phyloP scores from a whole-genome alignment of 2,113 vertebrate genomes.

The Peucedramus taeniatus region DNA sequence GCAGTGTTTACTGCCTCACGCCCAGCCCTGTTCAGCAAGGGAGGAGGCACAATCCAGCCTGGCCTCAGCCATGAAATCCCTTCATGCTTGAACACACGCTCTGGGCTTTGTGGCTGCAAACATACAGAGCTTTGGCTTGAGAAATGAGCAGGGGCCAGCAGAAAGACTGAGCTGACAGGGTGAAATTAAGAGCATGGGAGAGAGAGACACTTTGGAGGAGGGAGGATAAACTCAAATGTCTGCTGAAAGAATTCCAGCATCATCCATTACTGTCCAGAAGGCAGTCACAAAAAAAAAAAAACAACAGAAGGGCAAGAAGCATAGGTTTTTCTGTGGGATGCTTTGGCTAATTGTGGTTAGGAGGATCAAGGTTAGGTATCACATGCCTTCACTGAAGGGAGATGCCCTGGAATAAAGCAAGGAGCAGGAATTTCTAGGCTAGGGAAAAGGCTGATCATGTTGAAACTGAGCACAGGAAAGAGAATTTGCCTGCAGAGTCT shows the following conservation, averaged over 20 bases:
- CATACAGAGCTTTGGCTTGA: neutral
- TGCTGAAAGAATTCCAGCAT: neutral
- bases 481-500: neutral
- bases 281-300: neutral
- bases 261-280: neutral
- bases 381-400: neutral
- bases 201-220: neutral
- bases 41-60: neutral
- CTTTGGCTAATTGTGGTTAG: neutral
- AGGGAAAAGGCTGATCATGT: neutral
- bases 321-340: neutral
- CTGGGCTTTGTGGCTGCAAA: neutral
- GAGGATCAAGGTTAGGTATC: neutral
- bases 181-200: neutral
- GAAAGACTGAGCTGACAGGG: neutral
- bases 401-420: neutral
- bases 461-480: constrained; percentile 22
- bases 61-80: neutral
- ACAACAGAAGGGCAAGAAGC: neutral
- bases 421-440: neutral
- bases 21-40: neutral
- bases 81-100: accelerated
- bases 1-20: neutral
- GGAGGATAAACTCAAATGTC: neutral
- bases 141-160: neutral